A percentile compares a stretch with the other conserved stretches of the same genome.
phyloP scores from a whole-genome alignment of 2,888 invertebrate species.

The Drosophila pseudotalamancana region DNA sequence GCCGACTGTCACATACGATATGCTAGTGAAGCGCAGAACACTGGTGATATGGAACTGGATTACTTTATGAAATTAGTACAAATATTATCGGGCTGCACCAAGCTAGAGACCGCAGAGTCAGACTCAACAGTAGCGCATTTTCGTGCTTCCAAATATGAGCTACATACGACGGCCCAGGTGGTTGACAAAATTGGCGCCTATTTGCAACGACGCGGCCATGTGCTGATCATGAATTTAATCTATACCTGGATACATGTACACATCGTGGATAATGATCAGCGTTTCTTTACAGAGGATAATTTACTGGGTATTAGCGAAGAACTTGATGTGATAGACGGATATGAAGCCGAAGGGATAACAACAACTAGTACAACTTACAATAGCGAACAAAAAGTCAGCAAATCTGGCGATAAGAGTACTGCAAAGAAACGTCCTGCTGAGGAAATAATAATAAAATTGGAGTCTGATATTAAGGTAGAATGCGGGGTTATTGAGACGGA shows the following conservation, averaged over 20 bases:
- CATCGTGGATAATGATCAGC: constrained; percentile 84
- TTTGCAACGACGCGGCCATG: constrained; percentile 89
- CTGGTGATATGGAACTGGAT: constrained; percentile 74
- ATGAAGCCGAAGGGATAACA: constrained; percentile 35
- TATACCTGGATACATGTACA: constrained; percentile 88
- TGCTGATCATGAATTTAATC: constrained; percentile 88
- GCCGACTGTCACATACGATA: constrained; percentile 76
- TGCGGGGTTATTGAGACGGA: constrained; percentile 10
- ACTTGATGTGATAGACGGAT: constrained; percentile 50
- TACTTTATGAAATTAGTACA: constrained; percentile 83
- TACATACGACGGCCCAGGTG: constrained; percentile 88
- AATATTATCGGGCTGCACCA: constrained; percentile 80
- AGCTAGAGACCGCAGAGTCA: constrained; percentile 80
- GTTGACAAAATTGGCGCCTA: constrained; percentile 87
- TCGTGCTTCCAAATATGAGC: constrained; percentile 90
- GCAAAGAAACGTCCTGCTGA: constrained; percentile 62
- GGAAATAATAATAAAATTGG: constrained; percentile 61
- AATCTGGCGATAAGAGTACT: constrained; percentile 25
- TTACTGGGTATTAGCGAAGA: constrained; percentile 63
- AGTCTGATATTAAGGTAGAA: constrained; percentile 68
- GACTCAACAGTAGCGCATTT: constrained; percentile 82
- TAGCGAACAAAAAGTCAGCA: constrained; percentile 34
- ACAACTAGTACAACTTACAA: constrained; percentile 4
- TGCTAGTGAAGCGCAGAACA: constrained; percentile 64
- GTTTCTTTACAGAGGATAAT: constrained; percentile 72